Evolutionary conservation across 1,140 invertebrate genomes (phyloP).

Genomic region (Chymomyza costata): DNA sequence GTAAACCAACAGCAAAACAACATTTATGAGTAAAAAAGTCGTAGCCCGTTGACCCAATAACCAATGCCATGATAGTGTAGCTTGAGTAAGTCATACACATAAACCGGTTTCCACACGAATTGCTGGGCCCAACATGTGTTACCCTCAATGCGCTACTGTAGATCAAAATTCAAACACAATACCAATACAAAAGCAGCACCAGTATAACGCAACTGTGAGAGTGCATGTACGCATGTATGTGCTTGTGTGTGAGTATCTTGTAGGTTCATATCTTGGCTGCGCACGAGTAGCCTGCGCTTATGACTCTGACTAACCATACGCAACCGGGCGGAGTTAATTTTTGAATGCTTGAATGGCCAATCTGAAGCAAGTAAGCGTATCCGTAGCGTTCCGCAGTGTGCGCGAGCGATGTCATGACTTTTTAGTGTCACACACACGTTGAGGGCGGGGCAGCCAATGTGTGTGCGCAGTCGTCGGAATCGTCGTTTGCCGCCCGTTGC

Average conservation of each 20-base stretch:
- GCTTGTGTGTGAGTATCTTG: slow-evolving; percentile 16
- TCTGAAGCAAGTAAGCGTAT: slow-evolving; percentile 75
- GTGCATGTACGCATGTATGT: slow-evolving; percentile 20
- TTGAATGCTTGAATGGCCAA: slow-evolving; percentile 75
- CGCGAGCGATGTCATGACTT: slow-evolving; percentile 73
- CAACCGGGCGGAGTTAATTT: slow-evolving; percentile 75
- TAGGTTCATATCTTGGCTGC: slow-evolving; percentile 41
- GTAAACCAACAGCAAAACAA: no score
- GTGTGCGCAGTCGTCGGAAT: not conserved
- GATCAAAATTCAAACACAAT: not conserved
- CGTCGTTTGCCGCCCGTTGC: slow-evolving; percentile 1
- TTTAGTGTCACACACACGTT: slow-evolving; percentile 62
- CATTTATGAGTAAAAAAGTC: no score
- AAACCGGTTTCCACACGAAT: no score
- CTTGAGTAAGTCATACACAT: no score
- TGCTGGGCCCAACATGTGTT: no score
- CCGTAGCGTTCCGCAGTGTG: slow-evolving; percentile 72
- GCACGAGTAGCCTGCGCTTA: slow-evolving; percentile 44
- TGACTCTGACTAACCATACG: slow-evolving; percentile 66
- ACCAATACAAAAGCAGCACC: not conserved
- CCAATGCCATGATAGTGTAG: no score
- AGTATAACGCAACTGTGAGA: slow-evolving; percentile 3
- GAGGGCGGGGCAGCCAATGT: slow-evolving; percentile 54
- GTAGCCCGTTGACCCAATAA: no score
- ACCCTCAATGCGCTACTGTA: slow-evolving; percentile 13